These are phyloP conservation scores for Antidorcas marsupialis DNA, from an alignment of 2,113 vertebrate genomes.

Conservation along the genomic window DNA sequence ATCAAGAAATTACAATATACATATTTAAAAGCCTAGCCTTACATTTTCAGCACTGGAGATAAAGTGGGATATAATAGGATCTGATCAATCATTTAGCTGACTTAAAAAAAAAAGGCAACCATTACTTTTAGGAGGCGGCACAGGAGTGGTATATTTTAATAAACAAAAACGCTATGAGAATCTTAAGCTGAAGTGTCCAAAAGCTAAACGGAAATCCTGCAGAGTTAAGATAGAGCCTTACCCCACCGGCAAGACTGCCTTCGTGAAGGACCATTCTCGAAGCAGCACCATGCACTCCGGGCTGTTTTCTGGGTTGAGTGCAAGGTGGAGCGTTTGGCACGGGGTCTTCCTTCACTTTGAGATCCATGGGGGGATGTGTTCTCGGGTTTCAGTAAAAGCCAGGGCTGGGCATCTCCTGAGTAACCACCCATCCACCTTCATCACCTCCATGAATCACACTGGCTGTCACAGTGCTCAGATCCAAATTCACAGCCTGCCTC, in stretches of 20 bases:
- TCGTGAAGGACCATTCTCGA: not conserved
- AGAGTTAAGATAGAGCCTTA: not conserved
- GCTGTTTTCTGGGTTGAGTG: not conserved
- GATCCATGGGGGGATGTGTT: not conserved
- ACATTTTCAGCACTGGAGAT: conserved; percentile 25
- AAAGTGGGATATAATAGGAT: conserved; percentile 76
- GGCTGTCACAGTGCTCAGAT: not conserved
- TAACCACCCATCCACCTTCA: not conserved
- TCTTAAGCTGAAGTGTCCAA: conserved; percentile 56
- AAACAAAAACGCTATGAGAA: conserved; percentile 66
- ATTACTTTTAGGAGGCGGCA: not conserved
- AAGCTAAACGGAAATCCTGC: not conserved
- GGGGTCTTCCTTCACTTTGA: not conserved
- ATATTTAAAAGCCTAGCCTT: conserved; percentile 73
- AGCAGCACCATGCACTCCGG: not conserved
- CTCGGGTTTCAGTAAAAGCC: not conserved
- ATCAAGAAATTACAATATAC: conserved; percentile 65
- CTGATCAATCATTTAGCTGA: conserved; percentile 76
- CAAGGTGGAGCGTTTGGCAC: not conserved
- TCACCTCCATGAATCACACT: not conserved
- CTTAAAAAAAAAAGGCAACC: conserved; percentile 60
- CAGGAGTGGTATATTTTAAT: conserved; percentile 29
- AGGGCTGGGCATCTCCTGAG: not conserved
- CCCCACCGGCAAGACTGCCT: accelerated
- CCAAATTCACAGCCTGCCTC: not conserved